A percentile compares a stretch with the other conserved stretches of the same genome.
Conservation (phyloP, 2,888 invertebrate genomes). For the Amiota minor region DNA sequence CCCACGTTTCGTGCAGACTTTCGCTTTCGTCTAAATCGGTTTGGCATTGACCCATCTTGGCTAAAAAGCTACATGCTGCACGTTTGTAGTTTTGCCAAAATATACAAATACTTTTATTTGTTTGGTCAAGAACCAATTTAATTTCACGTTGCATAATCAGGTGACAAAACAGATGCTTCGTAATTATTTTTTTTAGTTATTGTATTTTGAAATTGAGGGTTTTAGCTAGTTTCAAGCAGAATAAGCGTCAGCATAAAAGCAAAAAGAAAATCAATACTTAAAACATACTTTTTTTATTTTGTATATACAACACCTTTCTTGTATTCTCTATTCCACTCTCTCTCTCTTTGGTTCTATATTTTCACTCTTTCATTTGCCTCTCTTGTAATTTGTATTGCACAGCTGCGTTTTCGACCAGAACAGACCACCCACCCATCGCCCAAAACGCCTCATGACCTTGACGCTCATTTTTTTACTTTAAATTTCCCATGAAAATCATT, state of each 20-base stretch:
- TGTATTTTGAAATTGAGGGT: constrained; percentile 17
- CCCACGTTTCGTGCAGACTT: constrained; percentile 45
- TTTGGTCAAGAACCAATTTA: not conserved
- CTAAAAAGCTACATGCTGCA: constrained; percentile 42
- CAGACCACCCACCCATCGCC: not conserved
- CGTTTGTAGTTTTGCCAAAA: constrained; percentile 48
- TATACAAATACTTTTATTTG: not conserved
- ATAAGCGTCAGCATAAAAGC: constrained; percentile 15
- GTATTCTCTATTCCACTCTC: not conserved
- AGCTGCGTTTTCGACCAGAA: not conserved
- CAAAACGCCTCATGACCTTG: constrained; percentile 16
- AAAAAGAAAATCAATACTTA: constrained; percentile 50
- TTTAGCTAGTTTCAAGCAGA: not conserved
- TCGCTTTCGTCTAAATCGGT: constrained; percentile 50
- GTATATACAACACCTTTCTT: not conserved
- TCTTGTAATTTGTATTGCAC: not conserved
- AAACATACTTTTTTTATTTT: constrained; percentile 33
- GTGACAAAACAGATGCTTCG: not conserved
- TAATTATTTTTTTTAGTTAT: constrained; percentile 6
- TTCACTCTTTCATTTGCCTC: not conserved
- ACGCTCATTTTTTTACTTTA: not conserved
- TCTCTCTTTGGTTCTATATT: not conserved
- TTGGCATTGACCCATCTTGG: constrained; percentile 58
- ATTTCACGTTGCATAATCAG: not conserved
- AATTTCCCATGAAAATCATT: not conserved